Percentiles rank a stretch among this genome's conserved stretches.
phyloP scores from a whole-genome alignment of 2,797 vertebrate genomes.

The Poecile montanus region DNA sequence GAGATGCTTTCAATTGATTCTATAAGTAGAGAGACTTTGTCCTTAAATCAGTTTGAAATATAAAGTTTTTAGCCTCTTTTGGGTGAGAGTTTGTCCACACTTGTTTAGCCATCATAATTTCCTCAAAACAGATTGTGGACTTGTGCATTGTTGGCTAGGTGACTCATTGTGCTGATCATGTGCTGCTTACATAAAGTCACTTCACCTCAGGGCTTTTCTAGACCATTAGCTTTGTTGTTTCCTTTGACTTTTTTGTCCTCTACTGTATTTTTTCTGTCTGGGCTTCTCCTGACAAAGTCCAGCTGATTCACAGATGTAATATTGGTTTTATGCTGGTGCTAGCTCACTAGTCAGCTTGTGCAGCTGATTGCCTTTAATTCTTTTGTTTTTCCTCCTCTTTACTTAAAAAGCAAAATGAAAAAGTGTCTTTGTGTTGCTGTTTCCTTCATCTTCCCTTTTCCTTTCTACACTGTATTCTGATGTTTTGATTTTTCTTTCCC shows the following conservation, averaged over 20 bases:
- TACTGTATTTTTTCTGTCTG: not conserved
- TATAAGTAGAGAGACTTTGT: not conserved
- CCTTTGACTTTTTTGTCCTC: constrained; percentile 56
- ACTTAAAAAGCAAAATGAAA: not conserved
- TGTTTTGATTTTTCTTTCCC: not conserved
- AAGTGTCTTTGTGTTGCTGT: not conserved
- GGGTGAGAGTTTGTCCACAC: not conserved
- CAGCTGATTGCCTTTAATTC: not conserved
- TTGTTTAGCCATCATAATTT: not conserved
- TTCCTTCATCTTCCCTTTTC: not conserved
- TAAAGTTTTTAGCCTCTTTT: not conserved
- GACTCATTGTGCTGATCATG: not conserved
- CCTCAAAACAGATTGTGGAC: not conserved
- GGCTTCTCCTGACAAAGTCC: not conserved
- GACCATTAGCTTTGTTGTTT: constrained; percentile 34
- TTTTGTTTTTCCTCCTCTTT: not conserved
- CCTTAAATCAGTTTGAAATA: not conserved
- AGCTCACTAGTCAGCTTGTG: not conserved
- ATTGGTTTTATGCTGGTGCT: not conserved
- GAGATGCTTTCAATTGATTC: not conserved
- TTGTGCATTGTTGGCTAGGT: not conserved
- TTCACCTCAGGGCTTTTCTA: constrained; percentile 36
- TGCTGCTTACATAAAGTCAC: constrained; percentile 34
- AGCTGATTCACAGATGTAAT: constrained; percentile 17
- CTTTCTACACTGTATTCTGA: not conserved